Evolutionary conservation across 2,113 vertebrate genomes (phyloP).

Genomic region (Percina caprodes): DNA sequence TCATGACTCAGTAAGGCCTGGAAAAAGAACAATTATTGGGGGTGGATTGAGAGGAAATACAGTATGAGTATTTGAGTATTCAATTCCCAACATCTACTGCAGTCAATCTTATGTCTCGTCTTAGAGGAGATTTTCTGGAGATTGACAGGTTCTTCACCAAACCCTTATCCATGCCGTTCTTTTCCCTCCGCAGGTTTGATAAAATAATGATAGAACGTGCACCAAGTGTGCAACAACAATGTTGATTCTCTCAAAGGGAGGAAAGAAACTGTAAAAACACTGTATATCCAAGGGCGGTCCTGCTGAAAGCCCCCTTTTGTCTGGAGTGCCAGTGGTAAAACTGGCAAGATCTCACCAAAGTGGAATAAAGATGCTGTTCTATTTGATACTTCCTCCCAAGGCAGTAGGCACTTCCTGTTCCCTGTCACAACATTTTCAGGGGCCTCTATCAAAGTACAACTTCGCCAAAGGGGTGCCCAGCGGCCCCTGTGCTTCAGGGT

Average conservation of each 20-base stretch:
- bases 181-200: slow-evolving; percentile 40
- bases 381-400: slow-evolving; percentile 85
- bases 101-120: slow-evolving; percentile 10
- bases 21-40: slow-evolving; percentile 15
- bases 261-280: slow-evolving; percentile 65
- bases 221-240: slow-evolving; percentile 45
- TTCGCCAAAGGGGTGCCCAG: slow-evolving; percentile 53
- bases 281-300: slow-evolving; percentile 32
- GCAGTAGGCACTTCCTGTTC: slow-evolving; percentile 77
- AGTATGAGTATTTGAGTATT: slow-evolving; percentile 16
- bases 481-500: slow-evolving; percentile 75
- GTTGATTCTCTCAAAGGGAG: slow-evolving; percentile 57
- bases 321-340: slow-evolving; percentile 45
- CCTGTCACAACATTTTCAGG: slow-evolving; percentile 79
- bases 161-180: slow-evolving; percentile 28
- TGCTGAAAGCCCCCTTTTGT: slow-evolving; percentile 73
- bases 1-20: slow-evolving; percentile 24
- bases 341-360: slow-evolving; percentile 64
- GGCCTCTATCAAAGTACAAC: slow-evolving; percentile 71
- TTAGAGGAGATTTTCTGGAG: neutral
- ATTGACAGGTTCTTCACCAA: slow-evolving; percentile 9
- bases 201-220: slow-evolving; percentile 21
- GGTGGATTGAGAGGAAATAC: slow-evolving; percentile 30
- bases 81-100: slow-evolving; percentile 19
- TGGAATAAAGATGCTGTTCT: slow-evolving; percentile 71